These are phyloP conservation scores for Oncorhynchus nerka DNA, from an alignment of 2,113 vertebrate species.

Conservation along the genomic window DNA sequence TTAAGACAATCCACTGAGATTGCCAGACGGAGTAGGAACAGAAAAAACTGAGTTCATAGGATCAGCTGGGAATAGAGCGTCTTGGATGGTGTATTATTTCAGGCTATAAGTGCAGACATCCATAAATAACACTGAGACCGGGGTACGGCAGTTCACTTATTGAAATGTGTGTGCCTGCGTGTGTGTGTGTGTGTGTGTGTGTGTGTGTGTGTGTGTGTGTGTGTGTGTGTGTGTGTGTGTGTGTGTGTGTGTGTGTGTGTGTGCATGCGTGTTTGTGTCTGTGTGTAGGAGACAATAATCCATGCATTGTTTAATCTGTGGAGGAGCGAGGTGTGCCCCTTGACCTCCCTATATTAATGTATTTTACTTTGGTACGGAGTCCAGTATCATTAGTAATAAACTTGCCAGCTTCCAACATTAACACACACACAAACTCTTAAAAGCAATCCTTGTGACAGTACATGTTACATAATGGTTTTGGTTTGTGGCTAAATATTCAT, in stretches of 20 bases:
- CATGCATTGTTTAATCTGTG: background rate
- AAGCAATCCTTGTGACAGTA: constrained; percentile 22
- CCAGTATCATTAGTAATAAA: no score
- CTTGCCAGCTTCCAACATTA: no score
- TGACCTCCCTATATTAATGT: background rate
- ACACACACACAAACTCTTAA: background rate
- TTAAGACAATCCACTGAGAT: background rate
- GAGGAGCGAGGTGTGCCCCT: background rate
- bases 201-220: background rate
- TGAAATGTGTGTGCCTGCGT: background rate
- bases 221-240: constrained; percentile 7
- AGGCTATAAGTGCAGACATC: background rate
- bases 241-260: background rate
- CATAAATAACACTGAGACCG: background rate
- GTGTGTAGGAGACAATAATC: background rate
- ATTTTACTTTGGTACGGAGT: background rate
- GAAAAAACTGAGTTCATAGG: background rate
- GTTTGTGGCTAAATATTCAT: constrained; percentile 45
- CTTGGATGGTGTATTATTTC: background rate
- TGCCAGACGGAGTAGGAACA: background rate
- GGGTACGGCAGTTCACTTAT: background rate
- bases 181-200: background rate
- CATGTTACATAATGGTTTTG: constrained; percentile 43
- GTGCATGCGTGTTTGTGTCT: background rate
- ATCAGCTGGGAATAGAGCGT: background rate